A percentile compares a stretch with the other conserved stretches of the same genome.
phyloP scores from a whole-genome alignment of 2,797 vertebrate genomes.

The Diplodus puntazzo region DNA sequence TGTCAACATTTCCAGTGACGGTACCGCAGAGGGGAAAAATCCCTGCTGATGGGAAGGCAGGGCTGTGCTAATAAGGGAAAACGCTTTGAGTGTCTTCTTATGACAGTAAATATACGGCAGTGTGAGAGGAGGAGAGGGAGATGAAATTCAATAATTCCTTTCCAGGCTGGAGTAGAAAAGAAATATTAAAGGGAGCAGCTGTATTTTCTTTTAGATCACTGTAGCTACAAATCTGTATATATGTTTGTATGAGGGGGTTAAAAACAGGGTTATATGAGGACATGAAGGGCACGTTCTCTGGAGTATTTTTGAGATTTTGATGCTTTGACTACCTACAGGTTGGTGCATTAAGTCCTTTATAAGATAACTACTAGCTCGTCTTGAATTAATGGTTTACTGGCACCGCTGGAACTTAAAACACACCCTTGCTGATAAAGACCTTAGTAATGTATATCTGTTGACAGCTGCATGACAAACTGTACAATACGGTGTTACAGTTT shows the following conservation, averaged over 20 bases:
- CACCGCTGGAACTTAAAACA: neutral
- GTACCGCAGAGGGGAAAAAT: slow-evolving; percentile 62
- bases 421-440: no score
- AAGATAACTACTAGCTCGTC: neutral
- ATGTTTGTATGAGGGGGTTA: neutral
- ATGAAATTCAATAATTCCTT: slow-evolving; percentile 33
- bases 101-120: slow-evolving; percentile 40
- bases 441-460: no score
- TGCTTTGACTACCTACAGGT: neutral
- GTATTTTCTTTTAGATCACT: neutral
- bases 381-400: neutral
- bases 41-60: slow-evolving; percentile 50
- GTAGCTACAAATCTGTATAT: neutral
- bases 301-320: neutral
- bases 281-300: neutral
- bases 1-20: slow-evolving; percentile 80
- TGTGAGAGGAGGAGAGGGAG: slow-evolving; percentile 18
- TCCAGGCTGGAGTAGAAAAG: slow-evolving; percentile 17
- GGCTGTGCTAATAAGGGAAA: slow-evolving; percentile 65
- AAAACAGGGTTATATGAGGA: slow-evolving; percentile 1
- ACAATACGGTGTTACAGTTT: no score
- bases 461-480: no score
- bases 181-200: slow-evolving; percentile 12
- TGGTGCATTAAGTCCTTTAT: neutral
- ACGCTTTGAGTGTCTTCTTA: slow-evolving; percentile 50